Evolutionary conservation across 2,888 invertebrate genomes (phyloP).

Genomic region (Tetranychus piercei): DNA sequence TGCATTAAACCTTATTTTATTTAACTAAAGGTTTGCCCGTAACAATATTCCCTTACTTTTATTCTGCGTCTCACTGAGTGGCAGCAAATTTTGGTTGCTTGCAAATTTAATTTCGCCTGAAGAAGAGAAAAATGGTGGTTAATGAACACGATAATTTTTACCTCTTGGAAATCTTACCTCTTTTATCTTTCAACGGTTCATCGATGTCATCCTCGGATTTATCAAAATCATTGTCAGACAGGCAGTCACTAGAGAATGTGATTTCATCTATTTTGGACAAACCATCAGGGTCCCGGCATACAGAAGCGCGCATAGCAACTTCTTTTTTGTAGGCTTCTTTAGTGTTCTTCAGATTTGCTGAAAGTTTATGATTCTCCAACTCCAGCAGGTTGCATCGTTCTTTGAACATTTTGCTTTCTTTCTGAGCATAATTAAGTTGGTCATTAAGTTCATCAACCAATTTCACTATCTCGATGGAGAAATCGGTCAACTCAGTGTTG

Average conservation of each 20-base stretch:
- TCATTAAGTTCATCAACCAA: slow-evolving; percentile 10
- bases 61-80: too few relatives aligned
- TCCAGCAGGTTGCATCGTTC: slow-evolving; percentile 34
- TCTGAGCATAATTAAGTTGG: background rate
- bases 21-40: too few relatives aligned
- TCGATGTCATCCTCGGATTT: slow-evolving; percentile 59
- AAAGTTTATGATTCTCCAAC: slow-evolving; percentile 42
- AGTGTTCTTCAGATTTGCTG: slow-evolving; percentile 10
- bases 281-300: background rate
- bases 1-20: too few relatives aligned
- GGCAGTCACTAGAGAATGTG: slow-evolving; percentile 39
- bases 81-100: too few relatives aligned
- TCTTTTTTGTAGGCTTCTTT: slow-evolving; percentile 16
- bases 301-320: background rate
- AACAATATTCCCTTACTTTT: too few relatives aligned
- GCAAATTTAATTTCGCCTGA: background rate
- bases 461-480: background rate
- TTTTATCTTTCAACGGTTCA: background rate
- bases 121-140: background rate
- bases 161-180: background rate
- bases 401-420: background rate
- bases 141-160: background rate
- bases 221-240: slow-evolving; percentile 51
- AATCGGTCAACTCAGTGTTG: slow-evolving; percentile 11
- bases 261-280: background rate